Evolutionary conservation across 1,140 invertebrate genomes (phyloP).

Genomic region (Solenopsis invicta): DNA sequence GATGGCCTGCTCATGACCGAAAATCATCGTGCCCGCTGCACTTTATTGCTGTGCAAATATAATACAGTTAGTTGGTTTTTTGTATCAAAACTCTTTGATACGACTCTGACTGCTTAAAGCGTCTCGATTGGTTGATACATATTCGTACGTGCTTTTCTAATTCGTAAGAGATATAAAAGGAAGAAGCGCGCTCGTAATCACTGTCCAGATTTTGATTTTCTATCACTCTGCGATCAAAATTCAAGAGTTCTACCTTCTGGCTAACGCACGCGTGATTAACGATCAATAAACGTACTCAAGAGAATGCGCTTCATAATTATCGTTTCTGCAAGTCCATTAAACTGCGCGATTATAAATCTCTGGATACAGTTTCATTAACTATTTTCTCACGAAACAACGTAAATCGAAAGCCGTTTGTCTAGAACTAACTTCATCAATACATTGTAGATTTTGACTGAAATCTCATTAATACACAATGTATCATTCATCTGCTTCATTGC

Average conservation of each 20-base stretch:
- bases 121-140: not conserved
- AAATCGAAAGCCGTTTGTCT: constrained; percentile 50
- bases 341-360: constrained; percentile 72
- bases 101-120: not conserved
- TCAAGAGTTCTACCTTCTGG: not conserved
- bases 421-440: constrained; percentile 59
- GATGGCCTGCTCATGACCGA: constrained; percentile 44
- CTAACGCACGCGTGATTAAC: constrained; percentile 20
- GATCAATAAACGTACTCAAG: constrained; percentile 43
- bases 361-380: constrained; percentile 71
- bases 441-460: constrained; percentile 48
- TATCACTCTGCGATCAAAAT: not conserved
- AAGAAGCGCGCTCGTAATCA: not conserved
- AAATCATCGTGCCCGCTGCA: constrained; percentile 28
- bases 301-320: constrained; percentile 66
- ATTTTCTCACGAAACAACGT: constrained; percentile 63
- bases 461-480: constrained; percentile 65
- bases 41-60: constrained; percentile 34
- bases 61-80: constrained; percentile 14
- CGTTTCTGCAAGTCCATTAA: constrained; percentile 67
- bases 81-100: not conserved
- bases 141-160: not conserved
- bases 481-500: constrained; percentile 10
- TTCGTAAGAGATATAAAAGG: not conserved
- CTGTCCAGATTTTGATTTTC: not conserved